These are phyloP conservation scores for Patella ulyssiponensis DNA, from an alignment of 2,888 invertebrate genomes.

Conservation along the genomic window DNA sequence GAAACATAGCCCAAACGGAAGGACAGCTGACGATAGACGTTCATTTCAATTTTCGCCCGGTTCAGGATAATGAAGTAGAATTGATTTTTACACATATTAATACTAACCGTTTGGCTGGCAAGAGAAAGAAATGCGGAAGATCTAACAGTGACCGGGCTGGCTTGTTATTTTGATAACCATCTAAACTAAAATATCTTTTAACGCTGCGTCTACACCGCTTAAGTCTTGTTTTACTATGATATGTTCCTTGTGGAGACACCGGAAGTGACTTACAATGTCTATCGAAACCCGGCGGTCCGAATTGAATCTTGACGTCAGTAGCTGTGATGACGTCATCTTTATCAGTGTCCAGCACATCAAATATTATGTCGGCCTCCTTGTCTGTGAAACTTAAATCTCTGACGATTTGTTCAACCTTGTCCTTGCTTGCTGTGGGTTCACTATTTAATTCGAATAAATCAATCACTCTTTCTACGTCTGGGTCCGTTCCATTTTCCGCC, in stretches of 20 bases:
- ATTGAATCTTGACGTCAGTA: conserved; percentile 33
- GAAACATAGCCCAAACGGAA: too few relatives aligned
- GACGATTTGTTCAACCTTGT: conserved; percentile 43
- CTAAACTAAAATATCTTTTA: not conserved
- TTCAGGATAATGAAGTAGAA: too few relatives aligned
- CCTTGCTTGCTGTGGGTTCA: conserved; percentile 32
- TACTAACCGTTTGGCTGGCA: not conserved
- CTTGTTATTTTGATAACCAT: not conserved
- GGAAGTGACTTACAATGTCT: not conserved
- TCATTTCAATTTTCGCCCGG: too few relatives aligned
- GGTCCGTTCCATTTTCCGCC: not conserved
- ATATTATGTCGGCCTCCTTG: conserved; percentile 56
- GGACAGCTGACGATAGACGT: too few relatives aligned
- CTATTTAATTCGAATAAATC: conserved; percentile 12
- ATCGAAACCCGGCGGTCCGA: not conserved
- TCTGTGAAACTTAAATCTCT: conserved; percentile 47
- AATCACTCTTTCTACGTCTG: conserved; percentile 10
- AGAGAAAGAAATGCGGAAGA: conserved; percentile 6
- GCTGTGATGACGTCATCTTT: conserved; percentile 57
- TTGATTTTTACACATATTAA: too few relatives aligned
- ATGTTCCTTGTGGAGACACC: not conserved
- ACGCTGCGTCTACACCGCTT: not conserved
- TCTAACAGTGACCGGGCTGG: not conserved
- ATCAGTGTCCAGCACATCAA: conserved; percentile 55
- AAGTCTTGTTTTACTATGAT: not conserved